These are phyloP conservation scores for Tricholaema leucomelas DNA, from an alignment of 2,113 vertebrate genomes.

Conservation along the genomic window DNA sequence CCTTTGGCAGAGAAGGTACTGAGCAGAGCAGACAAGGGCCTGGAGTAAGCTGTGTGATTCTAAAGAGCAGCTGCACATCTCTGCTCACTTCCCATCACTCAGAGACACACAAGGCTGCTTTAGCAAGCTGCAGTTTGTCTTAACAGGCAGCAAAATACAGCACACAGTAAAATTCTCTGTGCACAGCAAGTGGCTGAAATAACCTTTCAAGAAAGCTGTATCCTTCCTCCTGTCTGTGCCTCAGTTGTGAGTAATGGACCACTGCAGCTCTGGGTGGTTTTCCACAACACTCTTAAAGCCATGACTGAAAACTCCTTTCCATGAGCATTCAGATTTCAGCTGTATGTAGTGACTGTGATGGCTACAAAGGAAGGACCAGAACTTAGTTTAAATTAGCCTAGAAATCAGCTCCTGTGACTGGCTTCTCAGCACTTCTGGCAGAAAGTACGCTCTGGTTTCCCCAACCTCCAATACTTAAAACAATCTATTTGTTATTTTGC, in stretches of 20 bases:
- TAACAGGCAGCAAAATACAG: background rate
- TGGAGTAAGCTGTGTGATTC: background rate
- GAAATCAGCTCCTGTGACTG: background rate
- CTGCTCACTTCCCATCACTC: background rate
- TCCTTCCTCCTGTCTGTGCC: background rate
- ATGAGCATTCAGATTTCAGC: background rate
- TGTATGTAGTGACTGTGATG: background rate
- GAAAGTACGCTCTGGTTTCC: background rate
- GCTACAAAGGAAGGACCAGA: background rate
- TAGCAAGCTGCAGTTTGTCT: background rate
- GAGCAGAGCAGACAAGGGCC: background rate
- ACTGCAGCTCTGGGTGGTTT: accelerated
- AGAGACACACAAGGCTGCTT: background rate
- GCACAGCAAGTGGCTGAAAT: background rate
- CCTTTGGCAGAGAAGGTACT: background rate
- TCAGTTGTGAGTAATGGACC: background rate
- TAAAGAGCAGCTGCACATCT: background rate
- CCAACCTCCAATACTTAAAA: accelerated
- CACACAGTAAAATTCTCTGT: accelerated
- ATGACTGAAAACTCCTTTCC: background rate
- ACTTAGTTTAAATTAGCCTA: background rate
- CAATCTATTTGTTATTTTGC: background rate
- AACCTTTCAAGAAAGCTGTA: background rate
- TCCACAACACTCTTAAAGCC: background rate
- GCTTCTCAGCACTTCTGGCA: background rate